A percentile compares a stretch with the other conserved stretches of the same genome.
Conservation (phyloP, 2,888 invertebrate species). For the Ditula angustiorana region DNA sequence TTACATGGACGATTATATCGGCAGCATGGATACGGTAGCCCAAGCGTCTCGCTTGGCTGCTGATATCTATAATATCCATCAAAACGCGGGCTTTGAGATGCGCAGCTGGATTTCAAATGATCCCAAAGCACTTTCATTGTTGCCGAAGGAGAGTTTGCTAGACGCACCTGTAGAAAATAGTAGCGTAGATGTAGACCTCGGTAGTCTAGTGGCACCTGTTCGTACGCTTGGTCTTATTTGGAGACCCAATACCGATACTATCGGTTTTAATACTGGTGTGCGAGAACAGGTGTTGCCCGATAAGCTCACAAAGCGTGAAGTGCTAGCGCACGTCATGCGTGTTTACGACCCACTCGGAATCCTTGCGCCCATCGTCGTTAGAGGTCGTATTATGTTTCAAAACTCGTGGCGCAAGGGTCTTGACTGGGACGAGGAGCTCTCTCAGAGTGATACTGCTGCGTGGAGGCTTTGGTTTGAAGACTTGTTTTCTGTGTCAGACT, state of each 20-base stretch:
- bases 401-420: constrained; percentile 6
- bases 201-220: no score
- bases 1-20: constrained; percentile 28
- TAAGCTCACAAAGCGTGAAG: no score
- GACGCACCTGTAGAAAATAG: neutral
- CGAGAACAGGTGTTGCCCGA: no score
- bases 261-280: neutral
- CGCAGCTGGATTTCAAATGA: constrained; percentile 3
- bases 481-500: constrained; percentile 17
- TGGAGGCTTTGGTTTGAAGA: constrained; percentile 47
- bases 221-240: constrained; percentile 5
- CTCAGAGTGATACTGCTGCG: neutral
- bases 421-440: constrained; percentile 20
- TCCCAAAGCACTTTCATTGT: neutral
- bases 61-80: no score
- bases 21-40: constrained; percentile 3
- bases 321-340: no score
- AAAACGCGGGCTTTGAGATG: neutral
- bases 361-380: no score
- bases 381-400: constrained; percentile 15
- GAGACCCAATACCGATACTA: neutral
- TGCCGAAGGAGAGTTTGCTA: neutral
- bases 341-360: no score
- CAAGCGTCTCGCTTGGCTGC: neutral
- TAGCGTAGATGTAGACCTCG: neutral